Evolutionary conservation across 2,888 invertebrate species (phyloP).

Genomic region (Microctonus hyperodae): DNA sequence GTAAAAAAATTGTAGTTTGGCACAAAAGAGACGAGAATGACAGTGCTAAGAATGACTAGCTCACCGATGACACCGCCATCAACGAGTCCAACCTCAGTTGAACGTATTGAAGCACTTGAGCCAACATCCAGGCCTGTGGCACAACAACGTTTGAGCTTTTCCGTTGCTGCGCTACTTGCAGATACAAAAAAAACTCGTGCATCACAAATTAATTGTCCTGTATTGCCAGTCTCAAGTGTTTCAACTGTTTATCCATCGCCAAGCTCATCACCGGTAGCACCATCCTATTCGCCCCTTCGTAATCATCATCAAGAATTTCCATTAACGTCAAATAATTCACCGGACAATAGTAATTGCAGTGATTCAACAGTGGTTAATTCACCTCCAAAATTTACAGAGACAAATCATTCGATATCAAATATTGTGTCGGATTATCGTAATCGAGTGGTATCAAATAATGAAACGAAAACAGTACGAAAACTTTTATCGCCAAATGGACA

Average conservation of each 20-base stretch:
- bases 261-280: conserved; percentile 34
- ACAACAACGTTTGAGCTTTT: conserved; percentile 65
- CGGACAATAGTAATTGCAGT: conserved; percentile 16
- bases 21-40: conserved; percentile 52
- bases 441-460: conserved; percentile 27
- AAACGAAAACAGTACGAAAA: conserved; percentile 37
- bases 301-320: conserved; percentile 26
- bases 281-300: conserved; percentile 42
- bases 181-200: conserved; percentile 61
- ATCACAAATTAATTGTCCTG: conserved; percentile 22
- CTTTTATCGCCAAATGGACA: conserved; percentile 28
- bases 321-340: conserved; percentile 15
- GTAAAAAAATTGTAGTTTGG: no score
- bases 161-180: conserved; percentile 68
- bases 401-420: conserved; percentile 21
- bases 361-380: conserved; percentile 18
- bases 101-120: conserved; percentile 41
- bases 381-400: conserved; percentile 22
- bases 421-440: conserved; percentile 22
- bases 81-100: conserved; percentile 50
- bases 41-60: conserved; percentile 60
- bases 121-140: conserved; percentile 41
- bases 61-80: conserved; percentile 56
- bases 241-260: conserved; percentile 26
- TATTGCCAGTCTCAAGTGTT: conserved; percentile 15